Base-by-base conservation (phyloP, 2,888 invertebrate species). In the Lymantria monacha region DNA sequence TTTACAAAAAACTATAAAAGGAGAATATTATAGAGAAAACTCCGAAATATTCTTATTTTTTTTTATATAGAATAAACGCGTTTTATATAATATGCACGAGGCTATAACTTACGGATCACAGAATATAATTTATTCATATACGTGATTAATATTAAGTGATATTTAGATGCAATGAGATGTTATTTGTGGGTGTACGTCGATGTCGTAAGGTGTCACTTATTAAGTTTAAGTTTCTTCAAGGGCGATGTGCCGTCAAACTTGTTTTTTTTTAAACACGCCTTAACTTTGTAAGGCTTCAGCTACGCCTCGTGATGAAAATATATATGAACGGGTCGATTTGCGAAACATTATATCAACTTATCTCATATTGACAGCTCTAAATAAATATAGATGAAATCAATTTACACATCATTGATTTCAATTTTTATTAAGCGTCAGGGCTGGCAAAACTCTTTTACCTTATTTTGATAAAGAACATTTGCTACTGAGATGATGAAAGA, bases 201-300 rank as follows among this genome's bases (percentile, higher is more conserved):
- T 79, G 77, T 81, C 69, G 83, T 72, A 79, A 85, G 74, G 74
- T 83, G 83, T 83, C 82, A 81, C 70, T 71, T 73, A 70, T 75
- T 77, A 69, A 71, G 59, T 76, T 74, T 69, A 69, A 68, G 61
- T 63, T 70, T 75, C 66, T 69, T 74, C 85, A 86, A 86, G 86
- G 85, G 79, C 81, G 72, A 63, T 64, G 61, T 70, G 79, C 67
- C 64, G 83, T 81, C 76, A 75, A 78, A 83, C 86, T 67, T 70
- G 85, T 84, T 80, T 70, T 22, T 22, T 22, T 69, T 68, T 11
- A 12, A 66, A 70, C 69, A 72, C 66, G 70, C 65, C 70, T 74
- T 70, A 68, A 55, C 60, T 63, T 69, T 70, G 63, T 72, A 63
- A 66, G 62, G 58, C 63, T 74, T 67, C 57, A 59, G 51, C 9